Evolutionary conservation across 2,113 vertebrate genomes (phyloP).

Genomic region (Steatornis caripensis): DNA sequence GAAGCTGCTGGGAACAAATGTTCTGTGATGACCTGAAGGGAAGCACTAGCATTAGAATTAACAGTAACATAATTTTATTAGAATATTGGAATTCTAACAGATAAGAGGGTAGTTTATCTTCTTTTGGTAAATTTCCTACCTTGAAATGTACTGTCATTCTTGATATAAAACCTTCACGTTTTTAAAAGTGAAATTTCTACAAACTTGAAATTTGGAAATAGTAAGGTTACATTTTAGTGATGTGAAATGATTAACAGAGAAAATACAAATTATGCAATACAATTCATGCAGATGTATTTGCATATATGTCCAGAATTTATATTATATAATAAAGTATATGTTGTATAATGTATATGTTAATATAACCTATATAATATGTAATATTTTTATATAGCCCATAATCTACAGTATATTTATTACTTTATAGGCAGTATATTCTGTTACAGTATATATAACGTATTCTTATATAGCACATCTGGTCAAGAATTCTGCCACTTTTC

Average conservation of each 20-base stretch:
- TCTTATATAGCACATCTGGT: neutral
- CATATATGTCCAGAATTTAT: neutral
- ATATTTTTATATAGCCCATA: neutral
- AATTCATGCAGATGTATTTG: neutral
- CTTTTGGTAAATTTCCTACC: neutral
- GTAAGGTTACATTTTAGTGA: neutral
- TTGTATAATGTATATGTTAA: neutral
- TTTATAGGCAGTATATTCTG: neutral
- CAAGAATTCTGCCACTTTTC: neutral
- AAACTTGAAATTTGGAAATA: neutral
- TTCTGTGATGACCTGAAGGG: neutral
- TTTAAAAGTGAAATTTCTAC: neutral
- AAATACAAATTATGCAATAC: neutral
- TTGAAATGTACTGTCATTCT: neutral
- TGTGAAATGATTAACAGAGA: neutral
- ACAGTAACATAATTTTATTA: neutral
- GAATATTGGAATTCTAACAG: neutral
- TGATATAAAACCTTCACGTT: too few relatives aligned
- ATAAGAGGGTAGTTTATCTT: neutral
- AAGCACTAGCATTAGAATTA: neutral
- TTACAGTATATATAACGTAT: neutral
- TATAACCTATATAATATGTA: neutral
- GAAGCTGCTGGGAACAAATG: neutral
- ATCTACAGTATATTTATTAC: neutral
- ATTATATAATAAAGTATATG: too few relatives aligned